Evolutionary conservation across 2,797 vertebrate genomes (phyloP).

Genomic region (Xerus rutilus): DNA sequence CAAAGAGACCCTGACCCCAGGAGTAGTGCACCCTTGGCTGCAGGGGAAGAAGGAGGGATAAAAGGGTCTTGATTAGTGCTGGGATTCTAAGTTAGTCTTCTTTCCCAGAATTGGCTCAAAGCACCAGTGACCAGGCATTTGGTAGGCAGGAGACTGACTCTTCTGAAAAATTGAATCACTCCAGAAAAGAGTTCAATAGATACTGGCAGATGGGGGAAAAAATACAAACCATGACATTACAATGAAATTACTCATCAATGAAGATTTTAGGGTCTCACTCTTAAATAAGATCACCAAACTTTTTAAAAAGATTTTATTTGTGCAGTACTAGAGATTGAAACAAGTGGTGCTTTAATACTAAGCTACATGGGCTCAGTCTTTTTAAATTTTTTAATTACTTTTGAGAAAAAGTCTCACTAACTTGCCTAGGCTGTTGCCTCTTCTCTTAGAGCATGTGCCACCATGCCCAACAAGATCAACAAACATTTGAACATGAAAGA

Average conservation of each 20-base stretch:
- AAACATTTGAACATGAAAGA: background rate
- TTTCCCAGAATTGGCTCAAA: background rate
- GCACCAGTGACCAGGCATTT: background rate
- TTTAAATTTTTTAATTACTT: too few species aligned
- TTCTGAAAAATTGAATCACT: background rate
- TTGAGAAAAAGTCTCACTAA: too few species aligned
- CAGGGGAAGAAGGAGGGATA: rapidly evolving
- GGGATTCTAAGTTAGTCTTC: background rate
- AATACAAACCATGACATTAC: background rate
- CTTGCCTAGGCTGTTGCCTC: too few species aligned
- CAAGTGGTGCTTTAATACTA: too few species aligned
- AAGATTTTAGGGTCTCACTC: background rate
- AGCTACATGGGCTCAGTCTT: too few species aligned
- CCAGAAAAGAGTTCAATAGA: background rate
- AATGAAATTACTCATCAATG: background rate
- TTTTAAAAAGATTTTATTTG: too few species aligned
- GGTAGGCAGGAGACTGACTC: background rate
- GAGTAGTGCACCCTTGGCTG: rapidly evolving
- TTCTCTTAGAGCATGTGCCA: too few species aligned
- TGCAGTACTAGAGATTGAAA: too few species aligned
- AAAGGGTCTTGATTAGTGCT: background rate
- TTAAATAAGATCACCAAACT: background rate
- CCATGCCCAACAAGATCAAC: background rate
- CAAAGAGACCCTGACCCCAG: background rate
- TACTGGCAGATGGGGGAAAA: rapidly evolving